Base-by-base conservation (phyloP, 2,888 invertebrate species). In the Melanargia galathea region DNA sequence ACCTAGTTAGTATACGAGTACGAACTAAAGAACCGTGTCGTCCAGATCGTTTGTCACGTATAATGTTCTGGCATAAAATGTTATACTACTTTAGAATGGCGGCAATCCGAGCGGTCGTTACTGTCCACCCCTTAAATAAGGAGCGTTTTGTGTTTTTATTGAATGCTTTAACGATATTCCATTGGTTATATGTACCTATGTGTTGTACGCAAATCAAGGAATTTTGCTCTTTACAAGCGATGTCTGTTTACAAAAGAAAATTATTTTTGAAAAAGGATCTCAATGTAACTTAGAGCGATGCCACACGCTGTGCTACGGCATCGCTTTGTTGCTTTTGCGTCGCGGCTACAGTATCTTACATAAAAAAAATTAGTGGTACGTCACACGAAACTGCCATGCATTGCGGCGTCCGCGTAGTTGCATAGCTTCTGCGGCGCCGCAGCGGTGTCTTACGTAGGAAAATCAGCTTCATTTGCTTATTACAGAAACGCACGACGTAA, bases 41-140 rank as follows among this genome's bases (percentile, higher is more conserved):
- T 81, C 79, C 77, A 71, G 75, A 78, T 80, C 82, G 81, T 83
- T 86, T 83, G 81, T 86, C 83, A 83, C 81, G 77, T 82, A 83
- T 84, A 86, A 85, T 86, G 82, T 79, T 64, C 76, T 78, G 73
- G 80, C 81, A 83, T 84, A 85, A 85, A 83, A 83, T 81, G 83
- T 83, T 84, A 84, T 84, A 82, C 81, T 76, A 76, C 75, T 78
- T 76, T 79, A 80, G 80, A 81, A 80, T 77, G 79, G 77, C 78
- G 78, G 80, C 75, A 76, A 78, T 75, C 73, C 76, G 76, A 76
- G 73, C 78, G 76, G 74, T 75, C 77, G 74, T 76, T 76, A 74
- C 74, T 75, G 82, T 81, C 83, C 84, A 78, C 75, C 78, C 74
- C 72, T 75, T 71, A 76, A 71, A 74, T 73, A 74, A 69, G 68